Evolutionary conservation across 2,797 vertebrate species (phyloP).

Genomic region (Rhodeus uyekii): DNA sequence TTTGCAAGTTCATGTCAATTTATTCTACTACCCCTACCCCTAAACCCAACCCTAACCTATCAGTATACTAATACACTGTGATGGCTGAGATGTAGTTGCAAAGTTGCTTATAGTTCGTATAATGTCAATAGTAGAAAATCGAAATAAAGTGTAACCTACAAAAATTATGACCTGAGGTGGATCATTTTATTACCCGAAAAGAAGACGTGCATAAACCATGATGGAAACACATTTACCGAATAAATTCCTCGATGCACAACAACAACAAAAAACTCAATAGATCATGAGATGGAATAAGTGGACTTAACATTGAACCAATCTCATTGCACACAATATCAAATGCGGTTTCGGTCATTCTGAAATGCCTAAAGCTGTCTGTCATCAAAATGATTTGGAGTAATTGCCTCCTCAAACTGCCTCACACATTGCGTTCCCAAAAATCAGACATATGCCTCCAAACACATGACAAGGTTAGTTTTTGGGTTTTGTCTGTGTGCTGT

Average conservation of each 20-base stretch:
- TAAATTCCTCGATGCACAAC: neutral
- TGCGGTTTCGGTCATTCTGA: neutral
- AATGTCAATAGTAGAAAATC: neutral
- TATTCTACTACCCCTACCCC: too few relatives aligned
- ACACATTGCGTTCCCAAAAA: neutral
- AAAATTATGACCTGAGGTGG: neutral
- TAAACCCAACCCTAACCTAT: too few relatives aligned
- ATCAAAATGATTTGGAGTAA: neutral
- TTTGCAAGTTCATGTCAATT: neutral
- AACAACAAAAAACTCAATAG: neutral
- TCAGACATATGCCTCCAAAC: neutral
- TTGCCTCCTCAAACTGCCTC: neutral
- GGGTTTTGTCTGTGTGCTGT: neutral
- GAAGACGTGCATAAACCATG: neutral
- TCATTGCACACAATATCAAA: neutral
- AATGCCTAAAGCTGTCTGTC: neutral
- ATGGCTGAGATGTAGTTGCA: too few relatives aligned
- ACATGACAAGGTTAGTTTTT: neutral
- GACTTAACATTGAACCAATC: neutral
- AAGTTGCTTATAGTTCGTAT: too few relatives aligned
- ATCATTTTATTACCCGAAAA: neutral
- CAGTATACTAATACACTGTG: too few relatives aligned
- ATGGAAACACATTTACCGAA: neutral
- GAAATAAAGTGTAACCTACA: neutral
- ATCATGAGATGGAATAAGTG: neutral